Evolutionary conservation across 1,140 invertebrate species (phyloP), one percentile per base, ranked within the genome.

Genomic region (Anastrepha ludens): DNA sequence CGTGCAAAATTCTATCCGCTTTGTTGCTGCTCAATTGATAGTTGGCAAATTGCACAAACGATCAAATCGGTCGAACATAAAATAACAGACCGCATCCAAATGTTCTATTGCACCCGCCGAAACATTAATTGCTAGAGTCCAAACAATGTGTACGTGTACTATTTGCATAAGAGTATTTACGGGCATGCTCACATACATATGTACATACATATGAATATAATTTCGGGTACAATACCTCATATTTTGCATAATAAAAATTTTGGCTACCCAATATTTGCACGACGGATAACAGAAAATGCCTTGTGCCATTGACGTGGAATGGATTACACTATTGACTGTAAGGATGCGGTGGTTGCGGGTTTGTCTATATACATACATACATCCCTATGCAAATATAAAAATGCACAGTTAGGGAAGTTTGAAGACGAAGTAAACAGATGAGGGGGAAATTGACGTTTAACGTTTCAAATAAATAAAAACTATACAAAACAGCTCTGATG

Each of bases 161-260:
- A 81, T 81, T 81, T 81, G 74, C 47, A 55, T 81, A 81, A 20
- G 47, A 55, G 74, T 55, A 81, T 47, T 81, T 81, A 81, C 74
- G 74, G 13, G 11, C 67, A 13, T 17, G n/a, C 39, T 20, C 20
- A 70, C 41, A 70, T 81, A 81, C 20, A 15, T 81, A 81, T 20
- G 11, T 41, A 50, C 4, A 3, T 67, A 39, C 11, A 67, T 67
- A 29, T 39, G 64, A 7, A 29, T 67, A 17, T 55, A 13, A n/a
- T 81, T 81, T 81, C 55, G 74, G 74, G 17, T n/a, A 55, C 6
- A 81, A 81, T 81, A 81, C 17, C n/a, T 81, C 74, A 81, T 9
- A 81, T 81, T 81, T 81, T 81, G 74, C 74, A 81, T 81, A 81
- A 81, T 55, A 81, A 81, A 81, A 81, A 81, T 74, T 81, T 81